Percentiles rank a stretch among this genome's conserved stretches.
phyloP scores from a whole-genome alignment of 2,888 invertebrate species.

The Torymus aiolomorphi region DNA sequence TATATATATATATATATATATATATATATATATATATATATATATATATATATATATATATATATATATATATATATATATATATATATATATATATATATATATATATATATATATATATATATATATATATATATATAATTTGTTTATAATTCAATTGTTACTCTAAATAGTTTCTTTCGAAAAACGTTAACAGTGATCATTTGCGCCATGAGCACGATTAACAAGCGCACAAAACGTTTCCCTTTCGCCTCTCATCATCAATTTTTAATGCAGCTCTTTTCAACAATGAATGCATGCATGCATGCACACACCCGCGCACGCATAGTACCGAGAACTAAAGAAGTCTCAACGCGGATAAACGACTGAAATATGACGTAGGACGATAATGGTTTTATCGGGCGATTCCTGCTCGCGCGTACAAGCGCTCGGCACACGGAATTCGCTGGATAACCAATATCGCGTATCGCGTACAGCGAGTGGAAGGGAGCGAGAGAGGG shows the following conservation, averaged over 20 bases:
- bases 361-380: constrained; percentile 61
- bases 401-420: constrained; percentile 55
- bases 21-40: not conserved
- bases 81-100: not conserved
- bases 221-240: too few relatives aligned
- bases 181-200: too few relatives aligned
- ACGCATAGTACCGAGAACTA: not conserved
- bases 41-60: not conserved
- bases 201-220: too few relatives aligned
- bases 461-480: constrained; percentile 24
- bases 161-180: too few relatives aligned
- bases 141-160: not conserved
- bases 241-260: too few relatives aligned
- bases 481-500: too few relatives aligned
- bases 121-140: not conserved
- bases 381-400: constrained; percentile 64
- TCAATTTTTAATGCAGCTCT: too few relatives aligned
- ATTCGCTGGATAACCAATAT: constrained; percentile 62
- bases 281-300: too few relatives aligned
- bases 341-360: constrained; percentile 45
- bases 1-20: not conserved
- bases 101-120: not conserved
- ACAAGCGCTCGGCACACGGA: constrained; percentile 42
- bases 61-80: not conserved
- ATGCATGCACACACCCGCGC: too few relatives aligned